These are phyloP conservation scores for Elanoides forficatus DNA, from an alignment of 2,113 vertebrate genomes.

Conservation along the genomic window DNA sequence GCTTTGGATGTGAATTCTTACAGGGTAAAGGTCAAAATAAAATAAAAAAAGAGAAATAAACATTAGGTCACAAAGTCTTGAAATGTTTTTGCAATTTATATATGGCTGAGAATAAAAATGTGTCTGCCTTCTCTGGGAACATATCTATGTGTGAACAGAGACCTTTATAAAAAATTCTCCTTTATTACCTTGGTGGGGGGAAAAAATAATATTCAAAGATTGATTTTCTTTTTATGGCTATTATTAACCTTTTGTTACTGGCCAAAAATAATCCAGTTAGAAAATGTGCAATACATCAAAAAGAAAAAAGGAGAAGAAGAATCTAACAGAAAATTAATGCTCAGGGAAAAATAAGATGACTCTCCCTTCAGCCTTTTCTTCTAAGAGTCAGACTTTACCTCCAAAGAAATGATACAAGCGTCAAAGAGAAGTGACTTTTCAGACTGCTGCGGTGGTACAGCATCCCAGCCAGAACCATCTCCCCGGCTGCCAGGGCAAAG, in stretches of 20 bases:
- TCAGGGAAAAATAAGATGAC: neutral
- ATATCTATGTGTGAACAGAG: slow-evolving; percentile 14
- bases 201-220: slow-evolving; percentile 15
- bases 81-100: slow-evolving; percentile 30
- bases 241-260: slow-evolving; percentile 67
- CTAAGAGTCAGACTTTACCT: neutral
- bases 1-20: neutral
- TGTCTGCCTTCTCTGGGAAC: slow-evolving; percentile 23
- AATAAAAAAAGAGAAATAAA: neutral
- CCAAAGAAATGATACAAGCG: neutral
- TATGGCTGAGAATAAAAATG: slow-evolving; percentile 14
- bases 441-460: neutral
- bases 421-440: neutral
- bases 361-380: neutral
- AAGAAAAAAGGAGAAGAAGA: neutral
- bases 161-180: slow-evolving; percentile 56
- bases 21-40: neutral
- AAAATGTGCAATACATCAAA: slow-evolving; percentile 56
- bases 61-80: slow-evolving; percentile 11
- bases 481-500: neutral
- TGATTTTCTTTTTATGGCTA: slow-evolving; percentile 64
- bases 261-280: slow-evolving; percentile 62
- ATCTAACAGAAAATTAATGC: slow-evolving; percentile 23
- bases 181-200: slow-evolving; percentile 14
- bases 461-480: neutral